These are phyloP conservation scores for Vimba vimba DNA, from an alignment of 2,113 vertebrate species.

Conservation along the genomic window DNA sequence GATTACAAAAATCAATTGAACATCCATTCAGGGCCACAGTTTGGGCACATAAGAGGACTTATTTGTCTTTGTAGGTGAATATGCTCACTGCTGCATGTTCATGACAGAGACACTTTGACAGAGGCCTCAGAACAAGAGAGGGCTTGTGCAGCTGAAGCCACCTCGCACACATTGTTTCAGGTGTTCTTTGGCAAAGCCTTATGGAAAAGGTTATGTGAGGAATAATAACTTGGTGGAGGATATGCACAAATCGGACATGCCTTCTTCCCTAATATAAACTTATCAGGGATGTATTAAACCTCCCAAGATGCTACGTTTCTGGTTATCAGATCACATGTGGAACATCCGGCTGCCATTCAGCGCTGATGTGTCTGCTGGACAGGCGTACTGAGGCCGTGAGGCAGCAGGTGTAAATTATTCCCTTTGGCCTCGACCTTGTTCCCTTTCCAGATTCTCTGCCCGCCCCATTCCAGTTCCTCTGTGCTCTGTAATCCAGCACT, in stretches of 20 bases:
- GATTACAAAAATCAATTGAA: neutral
- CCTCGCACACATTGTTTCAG: slow-evolving; percentile 62
- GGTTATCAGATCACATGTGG: neutral
- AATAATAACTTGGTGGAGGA: slow-evolving; percentile 32
- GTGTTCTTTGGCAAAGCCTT: slow-evolving; percentile 63
- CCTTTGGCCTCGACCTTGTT: neutral
- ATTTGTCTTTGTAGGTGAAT: neutral
- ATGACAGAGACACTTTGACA: slow-evolving; percentile 7
- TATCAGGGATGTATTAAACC: neutral
- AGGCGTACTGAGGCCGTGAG: neutral
- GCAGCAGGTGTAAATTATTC: slow-evolving; percentile 28
- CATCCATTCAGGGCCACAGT: neutral
- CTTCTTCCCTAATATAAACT: neutral
- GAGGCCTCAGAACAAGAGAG: slow-evolving; percentile 61
- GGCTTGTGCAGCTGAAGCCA: slow-evolving; percentile 61
- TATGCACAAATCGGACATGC: neutral
- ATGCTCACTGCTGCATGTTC: neutral
- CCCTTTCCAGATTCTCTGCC: neutral
- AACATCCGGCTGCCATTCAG: neutral
- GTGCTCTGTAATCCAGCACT: slow-evolving; percentile 67
- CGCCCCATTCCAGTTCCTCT: slow-evolving; percentile 59
- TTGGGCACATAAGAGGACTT: slow-evolving; percentile 23
- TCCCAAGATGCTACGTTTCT: neutral
- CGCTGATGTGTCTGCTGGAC: neutral
- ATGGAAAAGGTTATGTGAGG: slow-evolving; percentile 65